Evolutionary conservation across 2,113 vertebrate genomes (phyloP), one percentile per base, ranked within the genome.

Genomic region (Trachemys scripta): DNA sequence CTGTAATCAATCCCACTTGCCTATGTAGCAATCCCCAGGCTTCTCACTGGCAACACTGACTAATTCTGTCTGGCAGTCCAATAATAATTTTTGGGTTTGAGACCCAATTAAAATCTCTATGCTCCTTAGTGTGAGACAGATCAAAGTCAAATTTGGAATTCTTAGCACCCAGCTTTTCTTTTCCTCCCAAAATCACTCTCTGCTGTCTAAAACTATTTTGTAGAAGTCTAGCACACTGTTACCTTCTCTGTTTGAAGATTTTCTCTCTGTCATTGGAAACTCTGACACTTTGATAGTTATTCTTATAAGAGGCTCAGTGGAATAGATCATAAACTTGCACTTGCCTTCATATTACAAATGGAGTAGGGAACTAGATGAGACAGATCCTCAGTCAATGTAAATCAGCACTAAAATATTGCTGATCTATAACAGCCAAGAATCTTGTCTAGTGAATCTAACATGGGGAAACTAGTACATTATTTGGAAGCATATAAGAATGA

Each of bases 111-210:
- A 96, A 97, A 95, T 94, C 76, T 86, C 42, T 80, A 78, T 50
- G 65, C 57, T 91, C 89, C 96, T 97, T 95, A 62, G 93, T 92
- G 91, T 87, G 72, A 93, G 95, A 45, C 6, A 95, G 92, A 96
- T 96, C 93, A 96, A 97, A 98, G 92, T 91, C 80, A 94, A 82
- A 93, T 87, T 87, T 87, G 38, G 49, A 94, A 96, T 97, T 97
- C 90, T 93, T 91, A 97, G 78, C 78, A 90, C 69, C 22, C 38
- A 88, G n/a, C 92, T 97, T 91, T 96, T 81, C 69, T 84, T 86
- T 42, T 83, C 13, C 91, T n/a, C 83, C 38, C 0, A 0, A 89
- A 87, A 92, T 56, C 6, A 45, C 31, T 62, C 42, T 95, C 57
- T 51, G 16, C 82, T 91, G 80, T 89, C 87, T 94, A 84, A 95